Percentiles rank a stretch among this genome's conserved stretches.
Evolutionary conservation across 2,888 invertebrate species (phyloP).

Genomic region (Syrista parreyssii): DNA sequence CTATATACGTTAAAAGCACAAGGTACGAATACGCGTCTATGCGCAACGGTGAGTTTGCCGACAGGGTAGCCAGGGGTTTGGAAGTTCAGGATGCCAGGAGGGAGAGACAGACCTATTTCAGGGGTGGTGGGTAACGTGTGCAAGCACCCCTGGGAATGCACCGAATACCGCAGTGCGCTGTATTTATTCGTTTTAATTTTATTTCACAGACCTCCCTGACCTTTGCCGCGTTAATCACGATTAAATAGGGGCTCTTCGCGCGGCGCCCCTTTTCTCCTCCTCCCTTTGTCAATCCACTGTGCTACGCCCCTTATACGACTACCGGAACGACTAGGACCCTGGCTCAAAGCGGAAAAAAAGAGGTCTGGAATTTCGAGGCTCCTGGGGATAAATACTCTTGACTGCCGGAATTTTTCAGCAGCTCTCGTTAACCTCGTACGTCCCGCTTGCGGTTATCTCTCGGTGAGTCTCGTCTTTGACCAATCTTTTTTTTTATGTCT

Average conservation of each 20-base stretch:
- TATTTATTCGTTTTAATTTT: slow-evolving; percentile 45
- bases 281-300: not conserved
- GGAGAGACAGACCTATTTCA: slow-evolving; percentile 16
- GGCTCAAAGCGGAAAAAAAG: not conserved
- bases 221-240: slow-evolving; percentile 35
- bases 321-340: not conserved
- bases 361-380: not conserved
- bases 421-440: too few relatives aligned
- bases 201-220: slow-evolving; percentile 20
- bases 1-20: too few relatives aligned
- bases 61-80: not conserved
- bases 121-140: not conserved
- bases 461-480: too few relatives aligned
- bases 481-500: too few relatives aligned
- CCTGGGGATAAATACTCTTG: too few relatives aligned
- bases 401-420: too few relatives aligned
- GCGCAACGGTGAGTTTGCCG: too few relatives aligned
- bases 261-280: slow-evolving; percentile 1
- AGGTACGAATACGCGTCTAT: too few relatives aligned
- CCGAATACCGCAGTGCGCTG: slow-evolving; percentile 40
- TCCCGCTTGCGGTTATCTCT: too few relatives aligned
- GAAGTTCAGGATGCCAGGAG: not conserved
- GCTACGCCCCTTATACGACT: slow-evolving; percentile 10
- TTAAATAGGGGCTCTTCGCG: slow-evolving; percentile 25
- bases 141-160: slow-evolving; percentile 18